These are phyloP conservation scores for Nibea coibor DNA, from an alignment of 2,113 vertebrate species.

Conservation along the genomic window DNA sequence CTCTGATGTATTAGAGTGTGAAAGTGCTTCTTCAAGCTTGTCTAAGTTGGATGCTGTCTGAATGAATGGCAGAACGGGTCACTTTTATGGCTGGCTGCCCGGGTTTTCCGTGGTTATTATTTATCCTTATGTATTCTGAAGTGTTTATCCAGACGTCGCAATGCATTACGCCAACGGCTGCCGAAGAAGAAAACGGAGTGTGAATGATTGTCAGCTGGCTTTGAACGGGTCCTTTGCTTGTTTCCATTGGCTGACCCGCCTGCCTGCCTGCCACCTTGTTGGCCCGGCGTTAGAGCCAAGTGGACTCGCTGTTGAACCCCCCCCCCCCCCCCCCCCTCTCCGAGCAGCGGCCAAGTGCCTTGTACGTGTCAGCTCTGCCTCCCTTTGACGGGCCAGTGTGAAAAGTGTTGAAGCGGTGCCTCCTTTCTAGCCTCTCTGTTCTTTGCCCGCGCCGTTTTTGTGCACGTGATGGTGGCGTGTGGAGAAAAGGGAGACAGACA, in stretches of 20 bases:
- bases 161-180: conserved; percentile 10
- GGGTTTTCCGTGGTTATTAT: conserved; percentile 43
- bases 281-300: conserved; percentile 49
- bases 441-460: not conserved
- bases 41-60: conserved; percentile 29
- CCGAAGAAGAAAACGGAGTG: conserved; percentile 30
- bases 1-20: conserved; percentile 50
- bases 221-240: conserved; percentile 9
- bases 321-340: conserved; percentile 24
- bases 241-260: conserved; percentile 47
- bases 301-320: conserved; percentile 39
- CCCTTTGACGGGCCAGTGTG: conserved; percentile 35
- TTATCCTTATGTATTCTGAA: conserved; percentile 41
- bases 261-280: conserved; percentile 37
- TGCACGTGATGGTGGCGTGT: not conserved
- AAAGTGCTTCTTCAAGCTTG: conserved; percentile 54
- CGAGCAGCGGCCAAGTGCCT: conserved; percentile 43
- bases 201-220: conserved; percentile 45
- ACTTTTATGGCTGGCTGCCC: conserved; percentile 60
- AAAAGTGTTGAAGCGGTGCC: conserved; percentile 28
- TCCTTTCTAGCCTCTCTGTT: conserved; percentile 12
- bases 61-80: conserved; percentile 57
- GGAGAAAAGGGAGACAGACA: not conserved
- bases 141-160: conserved; percentile 32
- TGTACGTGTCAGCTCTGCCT: conserved; percentile 46